Evolutionary conservation across 2,797 vertebrate species (phyloP).

Genomic region (Ciconia nigra): DNA sequence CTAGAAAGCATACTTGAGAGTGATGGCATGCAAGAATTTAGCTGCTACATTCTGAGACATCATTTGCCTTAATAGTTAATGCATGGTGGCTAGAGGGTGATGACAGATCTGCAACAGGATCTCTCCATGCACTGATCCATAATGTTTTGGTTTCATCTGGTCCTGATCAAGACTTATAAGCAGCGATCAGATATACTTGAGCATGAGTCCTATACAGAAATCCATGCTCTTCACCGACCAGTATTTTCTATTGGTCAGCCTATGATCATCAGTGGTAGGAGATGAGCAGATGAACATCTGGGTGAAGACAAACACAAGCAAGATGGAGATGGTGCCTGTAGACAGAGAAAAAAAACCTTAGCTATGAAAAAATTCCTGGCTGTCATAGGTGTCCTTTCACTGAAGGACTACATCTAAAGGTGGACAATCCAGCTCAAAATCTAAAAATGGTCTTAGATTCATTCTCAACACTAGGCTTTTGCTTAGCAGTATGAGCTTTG

Average conservation of each 20-base stretch:
- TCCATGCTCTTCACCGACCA: background rate
- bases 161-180: background rate
- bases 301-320: background rate
- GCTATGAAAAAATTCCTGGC: background rate
- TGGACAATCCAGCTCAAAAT: background rate
- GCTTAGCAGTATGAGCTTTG: background rate
- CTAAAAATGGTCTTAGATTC: background rate
- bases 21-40: background rate
- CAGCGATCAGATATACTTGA: background rate
- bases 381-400: background rate
- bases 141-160: background rate
- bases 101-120: background rate
- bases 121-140: background rate
- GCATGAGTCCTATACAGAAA: accelerated
- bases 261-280: background rate
- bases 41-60: background rate
- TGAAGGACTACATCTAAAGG: background rate
- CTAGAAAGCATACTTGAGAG: background rate
- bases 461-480: background rate
- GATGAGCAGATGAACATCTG: background rate
- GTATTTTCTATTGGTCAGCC: background rate
- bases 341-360: background rate
- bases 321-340: background rate
- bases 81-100: background rate
- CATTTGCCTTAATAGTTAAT: background rate